Percentiles rank a stretch among this genome's conserved stretches.
Conservation (phyloP, 2,113 vertebrate species). For the Sialia sialis region DNA sequence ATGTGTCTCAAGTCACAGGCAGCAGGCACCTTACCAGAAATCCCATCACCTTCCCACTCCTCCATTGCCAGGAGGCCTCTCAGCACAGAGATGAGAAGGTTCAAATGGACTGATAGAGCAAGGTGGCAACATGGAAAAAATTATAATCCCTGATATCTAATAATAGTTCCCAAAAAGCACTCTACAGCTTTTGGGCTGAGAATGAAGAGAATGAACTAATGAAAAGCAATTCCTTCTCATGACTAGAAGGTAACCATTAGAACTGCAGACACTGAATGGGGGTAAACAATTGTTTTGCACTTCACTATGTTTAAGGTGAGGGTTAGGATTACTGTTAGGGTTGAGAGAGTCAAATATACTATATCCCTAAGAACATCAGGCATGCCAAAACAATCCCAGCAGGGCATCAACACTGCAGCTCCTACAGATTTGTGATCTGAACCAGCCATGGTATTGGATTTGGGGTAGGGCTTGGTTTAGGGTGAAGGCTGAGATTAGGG, state of each 20-base stretch:
- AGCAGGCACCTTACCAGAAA: neutral
- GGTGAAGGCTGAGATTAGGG: neutral
- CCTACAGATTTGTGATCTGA: neutral
- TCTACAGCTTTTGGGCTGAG: neutral
- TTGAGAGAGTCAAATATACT: neutral
- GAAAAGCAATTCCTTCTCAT: neutral
- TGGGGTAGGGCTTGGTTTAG: neutral
- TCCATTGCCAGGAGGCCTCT: neutral
- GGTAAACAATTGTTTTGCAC: neutral
- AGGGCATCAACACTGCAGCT: neutral
- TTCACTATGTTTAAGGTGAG: neutral
- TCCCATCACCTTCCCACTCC: neutral
- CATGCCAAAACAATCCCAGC: neutral
- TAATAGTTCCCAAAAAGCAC: neutral
- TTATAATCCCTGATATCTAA: neutral
- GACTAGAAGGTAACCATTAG: neutral
- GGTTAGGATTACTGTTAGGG: neutral
- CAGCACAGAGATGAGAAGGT: neutral
- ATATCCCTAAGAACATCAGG: neutral
- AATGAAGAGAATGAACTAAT: neutral
- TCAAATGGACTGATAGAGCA: neutral
- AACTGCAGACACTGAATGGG: neutral
- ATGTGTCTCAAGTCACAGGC: neutral
- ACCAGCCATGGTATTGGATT: neutral
- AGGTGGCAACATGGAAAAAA: neutral